Evolutionary conservation across 2,888 invertebrate genomes (phyloP).

Genomic region (Abrostola triplasia): DNA sequence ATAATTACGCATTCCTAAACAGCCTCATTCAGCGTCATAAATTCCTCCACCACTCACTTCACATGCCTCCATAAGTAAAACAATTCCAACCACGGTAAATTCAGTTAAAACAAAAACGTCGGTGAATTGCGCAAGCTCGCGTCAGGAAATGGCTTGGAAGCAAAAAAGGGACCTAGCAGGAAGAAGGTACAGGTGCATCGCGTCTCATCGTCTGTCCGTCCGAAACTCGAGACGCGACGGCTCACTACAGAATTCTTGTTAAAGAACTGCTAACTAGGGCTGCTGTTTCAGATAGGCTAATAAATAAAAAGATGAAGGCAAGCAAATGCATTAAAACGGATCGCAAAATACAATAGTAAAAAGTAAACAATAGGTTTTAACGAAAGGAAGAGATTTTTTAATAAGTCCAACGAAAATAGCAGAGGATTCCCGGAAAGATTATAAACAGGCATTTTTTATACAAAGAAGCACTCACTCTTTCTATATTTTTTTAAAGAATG

Average conservation of each 20-base stretch:
- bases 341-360: too few relatives aligned
- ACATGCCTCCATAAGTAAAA: not conserved
- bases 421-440: too few relatives aligned
- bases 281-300: slow-evolving; percentile 10
- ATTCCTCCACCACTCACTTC: too few relatives aligned
- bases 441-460: too few relatives aligned
- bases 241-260: slow-evolving; percentile 52
- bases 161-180: slow-evolving; percentile 68
- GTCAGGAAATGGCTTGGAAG: slow-evolving; percentile 73
- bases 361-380: too few relatives aligned
- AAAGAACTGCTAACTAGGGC: slow-evolving; percentile 43
- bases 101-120: slow-evolving; percentile 35
- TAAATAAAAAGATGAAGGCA: slow-evolving; percentile 19
- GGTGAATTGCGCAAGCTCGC: slow-evolving; percentile 54
- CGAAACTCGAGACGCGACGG: slow-evolving; percentile 61
- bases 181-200: slow-evolving; percentile 76
- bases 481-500: too few relatives aligned
- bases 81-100: slow-evolving; percentile 20
- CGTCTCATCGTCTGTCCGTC: slow-evolving; percentile 64
- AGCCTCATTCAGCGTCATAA: not conserved
- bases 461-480: too few relatives aligned
- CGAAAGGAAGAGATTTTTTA: too few relatives aligned
- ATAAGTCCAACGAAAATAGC: too few relatives aligned
- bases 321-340: too few relatives aligned
- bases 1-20: slow-evolving; percentile 1